Percentiles rank a stretch among this genome's conserved stretches.
phyloP scores from a whole-genome alignment of 2,888 invertebrate species.

The Nasonovia ribisnigri region DNA sequence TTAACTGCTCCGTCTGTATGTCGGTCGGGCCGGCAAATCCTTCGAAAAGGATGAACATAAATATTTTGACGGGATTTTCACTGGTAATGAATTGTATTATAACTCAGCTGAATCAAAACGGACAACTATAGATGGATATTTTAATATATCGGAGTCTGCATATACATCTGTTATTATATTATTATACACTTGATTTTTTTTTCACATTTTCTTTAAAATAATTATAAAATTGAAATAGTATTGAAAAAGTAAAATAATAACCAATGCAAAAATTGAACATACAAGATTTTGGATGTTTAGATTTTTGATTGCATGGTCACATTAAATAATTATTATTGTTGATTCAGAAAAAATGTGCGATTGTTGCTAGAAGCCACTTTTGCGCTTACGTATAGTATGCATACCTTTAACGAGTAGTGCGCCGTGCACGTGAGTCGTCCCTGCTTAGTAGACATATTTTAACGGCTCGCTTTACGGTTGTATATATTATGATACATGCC shows the following conservation, averaged over 20 bases:
- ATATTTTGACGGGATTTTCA: background rate
- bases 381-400: background rate
- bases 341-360: background rate
- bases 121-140: background rate
- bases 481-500: background rate
- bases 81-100: background rate
- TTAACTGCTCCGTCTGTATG: background rate
- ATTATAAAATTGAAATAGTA: background rate
- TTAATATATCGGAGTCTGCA: background rate
- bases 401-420: background rate
- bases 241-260: background rate
- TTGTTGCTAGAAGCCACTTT: background rate
- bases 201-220: background rate
- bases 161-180: background rate
- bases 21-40: background rate
- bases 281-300: background rate
- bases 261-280: background rate
- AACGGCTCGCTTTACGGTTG: background rate
- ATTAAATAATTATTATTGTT: too few relatives aligned
- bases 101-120: background rate
- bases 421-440: background rate
- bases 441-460: background rate
- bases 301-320: too few relatives aligned
- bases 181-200: background rate
- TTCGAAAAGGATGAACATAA: background rate